Evolutionary conservation across 2,797 vertebrate species (phyloP).

Genomic region (Lithobates sylvaticus): DNA sequence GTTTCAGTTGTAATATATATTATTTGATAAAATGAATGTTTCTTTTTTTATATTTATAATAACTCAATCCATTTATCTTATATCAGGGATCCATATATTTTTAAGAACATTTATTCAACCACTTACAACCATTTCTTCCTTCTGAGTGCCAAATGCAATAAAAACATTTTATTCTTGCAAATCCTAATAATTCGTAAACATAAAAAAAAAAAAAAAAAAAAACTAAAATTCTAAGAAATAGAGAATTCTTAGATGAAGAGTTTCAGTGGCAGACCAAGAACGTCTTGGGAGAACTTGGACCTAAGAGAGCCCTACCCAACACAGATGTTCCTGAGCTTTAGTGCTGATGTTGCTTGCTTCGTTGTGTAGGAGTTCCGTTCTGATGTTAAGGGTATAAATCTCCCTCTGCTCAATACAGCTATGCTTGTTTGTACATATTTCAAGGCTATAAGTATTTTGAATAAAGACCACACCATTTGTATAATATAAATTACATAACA

Average conservation of each 20-base stretch:
- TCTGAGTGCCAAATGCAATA: background rate
- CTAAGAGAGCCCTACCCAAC: conserved; percentile 18
- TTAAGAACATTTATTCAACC: no score
- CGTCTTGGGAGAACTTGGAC: conserved; percentile 25
- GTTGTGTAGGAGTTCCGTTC: background rate
- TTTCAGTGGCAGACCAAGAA: conserved; percentile 34
- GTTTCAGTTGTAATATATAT: no score
- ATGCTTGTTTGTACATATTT: conserved; percentile 11
- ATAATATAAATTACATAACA: background rate
- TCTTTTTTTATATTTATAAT: no score
- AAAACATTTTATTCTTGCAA: background rate
- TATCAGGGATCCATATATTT: no score
- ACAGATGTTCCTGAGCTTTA: conserved; percentile 32
- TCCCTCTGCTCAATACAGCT: background rate
- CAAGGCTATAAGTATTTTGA: background rate
- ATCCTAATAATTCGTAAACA: conserved; percentile 21
- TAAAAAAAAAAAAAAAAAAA: background rate
- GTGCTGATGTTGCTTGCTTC: background rate
- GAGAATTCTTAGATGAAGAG: conserved; percentile 15
- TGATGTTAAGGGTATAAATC: conserved; percentile 25
- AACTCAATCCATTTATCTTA: no score
- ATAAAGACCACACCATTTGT: background rate
- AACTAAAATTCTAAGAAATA: background rate
- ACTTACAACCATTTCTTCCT: background rate
- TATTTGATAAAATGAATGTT: no score